Base-by-base conservation (phyloP, 2,888 invertebrate genomes). In the Noctuana brunneofusca region DNA sequence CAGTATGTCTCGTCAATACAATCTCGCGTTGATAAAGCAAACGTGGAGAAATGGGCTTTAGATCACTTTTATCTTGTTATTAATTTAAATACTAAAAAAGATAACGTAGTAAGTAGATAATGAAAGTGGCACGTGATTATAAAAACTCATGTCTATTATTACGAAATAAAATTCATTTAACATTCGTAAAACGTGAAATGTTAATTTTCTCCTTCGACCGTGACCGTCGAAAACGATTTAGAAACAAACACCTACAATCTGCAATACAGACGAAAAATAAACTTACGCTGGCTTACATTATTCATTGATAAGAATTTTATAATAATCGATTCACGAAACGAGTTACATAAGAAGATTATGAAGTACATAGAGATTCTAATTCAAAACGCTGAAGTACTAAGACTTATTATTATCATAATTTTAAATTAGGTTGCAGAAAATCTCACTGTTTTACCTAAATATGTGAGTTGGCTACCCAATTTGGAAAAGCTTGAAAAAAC, bases 11-110 rank as follows among this genome's bases (percentile, higher is more conserved):
- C 8, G 11, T 32, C 30, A 9, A 32, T 32, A 11, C 30, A 32
- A 32, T 32, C 30, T 32, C 11, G 38, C n/a, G 38, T 32, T 46
- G 32, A 86, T 83, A 86, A 80, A 49, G 27, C 16, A 55, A 49
- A 55, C 38, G 62, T 55, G 55, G 6, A 55, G 48, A 62, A 55
- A 62, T 41, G 32, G 27, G 11, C 16, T 30, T 49, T 49, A 0
- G 0, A 38, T 30, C 16, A 48, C 5, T 14, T 35, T 48, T 54
- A 54, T 60, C 60, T 60, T 41, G 41, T 20, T 32, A n/a, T 18
- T 46, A 46, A 56, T 43, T 46, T n/a, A 53, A 60, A 54, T 46
- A 60, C 12, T 12, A 9, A 32, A 12, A 41, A 50, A 14, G 46
- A 60, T 60, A 60, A 46, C 16, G 24, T 16, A 43, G 11, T 18